Percentiles rank a stretch among this genome's conserved stretches.
These are phyloP conservation scores for Dinomys branickii DNA, from an alignment of 2,113 vertebrate species.

Conservation along the genomic window DNA sequence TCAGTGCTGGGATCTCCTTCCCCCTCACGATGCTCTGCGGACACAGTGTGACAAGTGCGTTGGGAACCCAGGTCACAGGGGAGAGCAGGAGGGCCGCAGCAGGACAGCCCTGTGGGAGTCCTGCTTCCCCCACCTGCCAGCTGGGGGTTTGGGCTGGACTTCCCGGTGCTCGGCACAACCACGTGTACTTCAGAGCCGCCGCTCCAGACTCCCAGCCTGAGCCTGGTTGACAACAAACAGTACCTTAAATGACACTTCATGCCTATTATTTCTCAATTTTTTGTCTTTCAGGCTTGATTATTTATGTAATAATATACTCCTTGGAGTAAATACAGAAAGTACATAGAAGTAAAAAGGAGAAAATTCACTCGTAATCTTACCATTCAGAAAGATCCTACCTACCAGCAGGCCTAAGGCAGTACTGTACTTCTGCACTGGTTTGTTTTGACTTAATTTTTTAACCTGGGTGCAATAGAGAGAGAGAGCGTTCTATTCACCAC, in stretches of 20 bases:
- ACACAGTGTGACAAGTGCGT: background rate
- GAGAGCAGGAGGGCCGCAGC: no score
- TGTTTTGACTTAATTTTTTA: background rate
- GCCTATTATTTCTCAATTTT: background rate
- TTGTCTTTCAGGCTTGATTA: background rate
- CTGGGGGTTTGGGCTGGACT: background rate
- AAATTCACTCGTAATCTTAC: background rate
- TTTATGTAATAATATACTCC: background rate
- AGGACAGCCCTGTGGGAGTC: no score
- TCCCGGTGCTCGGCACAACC: background rate
- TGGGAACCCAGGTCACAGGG: background rate
- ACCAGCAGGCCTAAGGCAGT: no score
- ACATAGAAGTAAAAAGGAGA: no score
- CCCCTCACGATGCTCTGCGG: background rate
- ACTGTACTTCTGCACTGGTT: background rate
- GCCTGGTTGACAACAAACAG: no score
- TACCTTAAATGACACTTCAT: background rate
- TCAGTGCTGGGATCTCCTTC: background rate
- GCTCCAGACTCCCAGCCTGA: background rate
- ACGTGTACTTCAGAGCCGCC: fast-evolving
- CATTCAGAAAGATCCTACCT: background rate
- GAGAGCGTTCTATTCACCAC: background rate
- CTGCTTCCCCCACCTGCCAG: background rate
- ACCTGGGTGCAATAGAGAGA: background rate
- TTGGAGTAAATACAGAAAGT: background rate